These are phyloP conservation scores for Xenopus laevis DNA, from an alignment of 2,113 vertebrate species.

Conservation along the genomic window DNA sequence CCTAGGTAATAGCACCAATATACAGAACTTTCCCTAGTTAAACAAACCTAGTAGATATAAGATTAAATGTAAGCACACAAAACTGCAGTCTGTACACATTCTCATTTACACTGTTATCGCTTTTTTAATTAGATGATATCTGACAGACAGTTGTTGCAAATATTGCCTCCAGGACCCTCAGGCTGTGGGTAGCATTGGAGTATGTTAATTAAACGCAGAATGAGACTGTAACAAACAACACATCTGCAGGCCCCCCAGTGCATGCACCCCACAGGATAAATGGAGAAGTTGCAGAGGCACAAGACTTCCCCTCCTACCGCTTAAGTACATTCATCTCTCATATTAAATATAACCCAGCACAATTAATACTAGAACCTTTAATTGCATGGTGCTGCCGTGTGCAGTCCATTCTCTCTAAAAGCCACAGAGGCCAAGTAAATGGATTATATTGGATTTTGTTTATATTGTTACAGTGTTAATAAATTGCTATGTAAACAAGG, in stretches of 20 bases:
- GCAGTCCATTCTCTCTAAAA: neutral
- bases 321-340: neutral
- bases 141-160: slow-evolving; percentile 63
- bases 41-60: neutral
- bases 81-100: neutral
- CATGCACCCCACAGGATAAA: slow-evolving; percentile 19
- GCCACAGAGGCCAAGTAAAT: neutral
- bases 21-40: neutral
- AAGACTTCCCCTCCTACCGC: too few species aligned
- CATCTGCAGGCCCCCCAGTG: slow-evolving; percentile 33
- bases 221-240: slow-evolving; percentile 55
- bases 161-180: slow-evolving; percentile 55
- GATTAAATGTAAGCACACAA: neutral
- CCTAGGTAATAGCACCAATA: too few species aligned
- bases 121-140: slow-evolving; percentile 64
- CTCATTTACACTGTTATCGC: slow-evolving; percentile 20
- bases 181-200: slow-evolving; percentile 65
- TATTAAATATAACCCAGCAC: neutral
- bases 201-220: slow-evolving; percentile 72
- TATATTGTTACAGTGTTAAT: neutral
- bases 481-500: neutral
- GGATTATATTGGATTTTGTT: slow-evolving; percentile 1
- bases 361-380: neutral
- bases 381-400: neutral
- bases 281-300: too few species aligned